Evolutionary conservation across 2,888 invertebrate genomes (phyloP), one percentile per base, ranked within the genome.

Genomic region (Oscheius myriophilus): DNA sequence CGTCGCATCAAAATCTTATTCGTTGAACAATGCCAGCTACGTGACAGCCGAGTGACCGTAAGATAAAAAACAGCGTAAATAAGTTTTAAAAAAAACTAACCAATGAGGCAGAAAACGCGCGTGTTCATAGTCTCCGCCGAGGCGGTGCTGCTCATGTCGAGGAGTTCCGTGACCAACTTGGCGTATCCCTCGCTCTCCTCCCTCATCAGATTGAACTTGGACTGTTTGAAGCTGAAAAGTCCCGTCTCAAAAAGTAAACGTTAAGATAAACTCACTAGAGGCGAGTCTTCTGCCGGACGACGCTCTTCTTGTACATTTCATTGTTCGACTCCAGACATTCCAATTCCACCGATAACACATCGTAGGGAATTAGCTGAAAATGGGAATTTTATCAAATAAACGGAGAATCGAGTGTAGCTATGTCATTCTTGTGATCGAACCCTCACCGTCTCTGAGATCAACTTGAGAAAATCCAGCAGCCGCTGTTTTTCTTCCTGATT

Each of bases 161-260:
- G 53, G 41, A 85, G 64, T 63, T 85, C 85, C 0, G 80, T 79
- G 18, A 85, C 65, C 26, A 84, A 90, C 88, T 99, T 99, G 1
- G 97, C 93, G 89, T 95, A 99, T 7, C 98, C 98, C 90, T 99
- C 98, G 89, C 93, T 95, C 89, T 99, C 98, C 89, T 99, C 98
- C 65, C 98, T 91, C 87, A 97, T 93, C 83, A 99, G 90, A 89
- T 99, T 99, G 88, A 96, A 99, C 87, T 99, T 97, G 83, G 96
- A 92, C 88, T 99, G 98, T 88, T 98, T 99, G 88, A 97, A 99
- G 88, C 97, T 97, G 88, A 73, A 81, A 58, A 12, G 16, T 23
- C 0, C 21, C 21, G n/a, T 21, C 21, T 21, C 14, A 41, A 33
- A 3, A 33, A 23, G 2, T 18, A 64, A 23, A 64, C 7, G 11